Base-by-base conservation (phyloP, 2,888 invertebrate genomes). In the Tetropium fuscum region DNA sequence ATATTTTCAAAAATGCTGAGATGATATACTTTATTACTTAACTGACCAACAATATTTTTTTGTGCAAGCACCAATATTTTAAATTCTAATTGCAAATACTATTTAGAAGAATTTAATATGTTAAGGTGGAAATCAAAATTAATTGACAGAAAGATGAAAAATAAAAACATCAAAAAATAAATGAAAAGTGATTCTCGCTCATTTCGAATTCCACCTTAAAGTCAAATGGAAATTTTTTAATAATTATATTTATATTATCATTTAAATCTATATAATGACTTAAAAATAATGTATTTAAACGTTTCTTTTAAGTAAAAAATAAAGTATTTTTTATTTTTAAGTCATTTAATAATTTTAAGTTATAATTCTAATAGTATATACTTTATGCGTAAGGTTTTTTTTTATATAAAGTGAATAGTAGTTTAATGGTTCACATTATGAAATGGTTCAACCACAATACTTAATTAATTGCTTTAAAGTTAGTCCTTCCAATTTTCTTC, bases 51-150 rank as follows among this genome's bases (percentile, higher is more conserved):
- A 73, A 70, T 73, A 13, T 65, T 70, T 68, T 70, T 74, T 72
- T 73, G 77, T 78, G 77, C 77, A 78, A 78, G 77, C 77, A 78
- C 77, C 78, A 76, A 75, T 74, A 70, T 66, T 60, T 66, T 66
- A 60, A 61, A 63, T 61, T 70, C 68, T 71, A 71, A 66, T 68
- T 66, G 66, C 65, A 64, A 69, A 64, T 71, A 66, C 61, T 66
- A 68, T 55, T 70, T 64, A 58, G 63, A 64, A 64, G 62, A 54
- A 59, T 41, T 63, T 57, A 58, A 58, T 63, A 51, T 25, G 38
- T 64, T 61, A 59, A 68, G 63, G 60, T 69, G 68, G 61, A 66
- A 66, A 53, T 63, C 60, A 61, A 60, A 66, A 59, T 45, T 56
- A 61, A 58, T 55, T 38, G 51, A 47, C 53, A 48, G 22, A 44